A percentile compares a stretch with the other conserved stretches of the same genome.
phyloP scores from a whole-genome alignment of 1,140 invertebrate species.

The Solenopsis fugax region DNA sequence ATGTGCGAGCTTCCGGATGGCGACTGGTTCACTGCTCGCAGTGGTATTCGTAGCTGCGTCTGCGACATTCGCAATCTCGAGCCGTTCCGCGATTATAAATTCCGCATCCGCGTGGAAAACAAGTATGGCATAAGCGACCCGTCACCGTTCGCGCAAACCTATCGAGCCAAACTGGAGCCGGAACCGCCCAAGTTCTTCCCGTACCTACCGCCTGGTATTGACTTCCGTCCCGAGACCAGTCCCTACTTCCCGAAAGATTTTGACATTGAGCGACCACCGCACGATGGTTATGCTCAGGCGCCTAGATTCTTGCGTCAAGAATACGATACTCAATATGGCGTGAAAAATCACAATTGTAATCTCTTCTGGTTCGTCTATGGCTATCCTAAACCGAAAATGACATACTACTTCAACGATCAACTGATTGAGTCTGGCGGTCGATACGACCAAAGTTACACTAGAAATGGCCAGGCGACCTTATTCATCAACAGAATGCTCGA shows the following conservation, averaged over 20 bases:
- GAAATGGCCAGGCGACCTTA: slow-evolving; percentile 95
- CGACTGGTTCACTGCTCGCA: slow-evolving; percentile 94
- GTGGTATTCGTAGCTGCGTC: slow-evolving; percentile 93
- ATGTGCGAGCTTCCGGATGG: slow-evolving; percentile 96
- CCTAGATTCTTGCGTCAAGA: slow-evolving; percentile 95
- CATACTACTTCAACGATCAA: slow-evolving; percentile 95
- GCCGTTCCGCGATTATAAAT: slow-evolving; percentile 96
- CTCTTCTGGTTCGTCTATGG: slow-evolving; percentile 97
- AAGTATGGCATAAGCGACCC: slow-evolving; percentile 99
- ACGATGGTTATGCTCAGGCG: slow-evolving; percentile 93
- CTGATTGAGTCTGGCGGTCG: slow-evolving; percentile 93
- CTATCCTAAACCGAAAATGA: slow-evolving; percentile 96
- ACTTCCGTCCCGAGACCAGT: slow-evolving; percentile 95
- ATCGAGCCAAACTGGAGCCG: slow-evolving; percentile 92
- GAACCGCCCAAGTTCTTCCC: slow-evolving; percentile 93
- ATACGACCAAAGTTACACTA: slow-evolving; percentile 94
- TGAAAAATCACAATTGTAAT: slow-evolving; percentile 95
- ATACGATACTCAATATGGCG: slow-evolving; percentile 94
- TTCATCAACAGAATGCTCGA: slow-evolving; percentile 96
- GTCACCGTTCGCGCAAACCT: slow-evolving; percentile 94
- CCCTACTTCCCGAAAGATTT: slow-evolving; percentile 96
- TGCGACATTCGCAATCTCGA: slow-evolving; percentile 94
- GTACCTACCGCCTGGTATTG: slow-evolving; percentile 92
- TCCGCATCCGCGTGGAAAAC: slow-evolving; percentile 97
- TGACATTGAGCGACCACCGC: slow-evolving; percentile 94